phyloP scores from a whole-genome alignment of 2,797 vertebrate species.

The Coracias cyanogaster region DNA sequence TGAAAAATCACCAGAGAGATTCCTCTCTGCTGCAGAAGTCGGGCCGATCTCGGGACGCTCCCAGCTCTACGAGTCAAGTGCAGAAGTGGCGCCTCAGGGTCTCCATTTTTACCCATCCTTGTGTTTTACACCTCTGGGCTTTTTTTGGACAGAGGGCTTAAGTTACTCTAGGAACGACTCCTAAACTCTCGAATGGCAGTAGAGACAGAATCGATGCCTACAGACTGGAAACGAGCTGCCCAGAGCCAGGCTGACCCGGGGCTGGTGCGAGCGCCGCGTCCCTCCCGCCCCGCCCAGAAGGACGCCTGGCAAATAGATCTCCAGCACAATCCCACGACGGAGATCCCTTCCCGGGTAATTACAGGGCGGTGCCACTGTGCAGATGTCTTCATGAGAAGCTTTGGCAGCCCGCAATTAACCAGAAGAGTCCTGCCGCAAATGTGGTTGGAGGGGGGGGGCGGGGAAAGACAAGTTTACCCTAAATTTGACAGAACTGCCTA shows the following conservation, averaged over 20 bases:
- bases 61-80: not conserved
- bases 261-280: not conserved
- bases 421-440: slow-evolving; percentile 66
- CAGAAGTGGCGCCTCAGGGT: not conserved
- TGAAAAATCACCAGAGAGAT: not conserved
- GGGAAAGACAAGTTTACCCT: not conserved
- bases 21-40: not conserved
- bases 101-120: not conserved
- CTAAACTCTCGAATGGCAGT: not conserved
- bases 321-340: not conserved
- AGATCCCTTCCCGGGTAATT: slow-evolving; percentile 71
- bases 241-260: not conserved
- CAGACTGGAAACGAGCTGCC: not conserved
- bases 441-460: not conserved
- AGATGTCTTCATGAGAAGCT: slow-evolving; percentile 53
- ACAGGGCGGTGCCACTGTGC: slow-evolving; percentile 64
- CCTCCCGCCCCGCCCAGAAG: not conserved
- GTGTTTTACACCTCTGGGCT: not conserved
- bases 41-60: not conserved
- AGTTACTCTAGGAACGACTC: not conserved
- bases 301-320: not conserved
- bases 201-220: not conserved
- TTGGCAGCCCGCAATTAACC: slow-evolving; percentile 56
- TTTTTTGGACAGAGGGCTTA: not conserved
- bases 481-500: slow-evolving; percentile 62